These are phyloP conservation scores for Drepana falcataria DNA, from an alignment of 2,888 invertebrate genomes.

Conservation along the genomic window DNA sequence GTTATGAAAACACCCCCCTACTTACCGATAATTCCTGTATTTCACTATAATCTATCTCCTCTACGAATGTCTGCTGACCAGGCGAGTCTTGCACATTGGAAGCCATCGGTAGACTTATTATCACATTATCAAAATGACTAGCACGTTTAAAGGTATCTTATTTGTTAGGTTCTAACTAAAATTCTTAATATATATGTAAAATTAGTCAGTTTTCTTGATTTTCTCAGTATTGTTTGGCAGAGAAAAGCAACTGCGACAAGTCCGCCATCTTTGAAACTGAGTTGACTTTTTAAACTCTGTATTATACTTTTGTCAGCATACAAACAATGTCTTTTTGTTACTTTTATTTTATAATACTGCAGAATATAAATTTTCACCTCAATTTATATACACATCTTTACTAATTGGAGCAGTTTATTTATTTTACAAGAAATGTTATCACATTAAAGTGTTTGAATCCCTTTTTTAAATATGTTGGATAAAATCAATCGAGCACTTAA, in stretches of 20 bases:
- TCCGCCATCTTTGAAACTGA: constrained; percentile 74
- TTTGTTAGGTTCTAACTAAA: constrained; percentile 31
- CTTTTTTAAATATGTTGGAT: too few species aligned
- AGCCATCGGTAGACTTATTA: constrained; percentile 74
- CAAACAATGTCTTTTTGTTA: not conserved
- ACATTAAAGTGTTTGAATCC: too few species aligned
- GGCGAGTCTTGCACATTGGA: constrained; percentile 73
- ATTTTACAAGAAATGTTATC: too few species aligned
- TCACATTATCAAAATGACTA: constrained; percentile 75
- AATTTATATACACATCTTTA: too few species aligned
- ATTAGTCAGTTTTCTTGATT: constrained; percentile 58
- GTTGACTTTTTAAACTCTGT: constrained; percentile 31
- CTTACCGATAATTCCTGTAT: constrained; percentile 85
- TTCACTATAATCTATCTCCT: constrained; percentile 88
- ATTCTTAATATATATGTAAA: constrained; percentile 41
- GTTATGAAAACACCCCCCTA: constrained; percentile 17
- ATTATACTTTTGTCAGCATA: constrained; percentile 4
- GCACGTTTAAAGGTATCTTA: constrained; percentile 38
- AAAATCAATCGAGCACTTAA: too few species aligned
- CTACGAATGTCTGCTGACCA: constrained; percentile 81
- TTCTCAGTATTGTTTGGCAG: constrained; percentile 73
- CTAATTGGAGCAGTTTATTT: too few species aligned
- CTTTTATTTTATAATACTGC: not conserved
- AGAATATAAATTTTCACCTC: too few species aligned
- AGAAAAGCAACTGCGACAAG: constrained; percentile 76